phyloP scores from a whole-genome alignment of 92 coral and sea anemone species.

The Scolanthus callimorphus region DNA sequence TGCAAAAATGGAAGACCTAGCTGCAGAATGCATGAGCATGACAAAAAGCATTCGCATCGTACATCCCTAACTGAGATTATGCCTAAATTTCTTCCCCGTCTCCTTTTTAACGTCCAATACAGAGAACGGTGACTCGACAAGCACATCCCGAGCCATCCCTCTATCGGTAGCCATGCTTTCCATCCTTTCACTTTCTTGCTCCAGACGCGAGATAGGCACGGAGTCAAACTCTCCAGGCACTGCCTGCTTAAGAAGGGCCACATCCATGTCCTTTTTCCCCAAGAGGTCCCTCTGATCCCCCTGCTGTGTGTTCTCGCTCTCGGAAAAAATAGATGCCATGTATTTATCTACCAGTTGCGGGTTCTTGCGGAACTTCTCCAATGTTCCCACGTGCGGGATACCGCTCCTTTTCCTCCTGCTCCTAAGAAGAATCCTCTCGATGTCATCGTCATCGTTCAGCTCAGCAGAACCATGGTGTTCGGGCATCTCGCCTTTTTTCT shows the following conservation, averaged over 20 bases:
- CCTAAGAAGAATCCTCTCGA: constrained; percentile 17
- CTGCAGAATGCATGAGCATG: too few species aligned
- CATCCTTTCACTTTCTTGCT: constrained; percentile 79
- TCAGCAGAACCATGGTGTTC: constrained; percentile 3
- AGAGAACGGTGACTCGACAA: constrained; percentile 93
- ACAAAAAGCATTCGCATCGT: too few species aligned
- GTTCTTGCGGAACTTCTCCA: constrained; percentile 59
- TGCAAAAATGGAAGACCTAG: too few species aligned
- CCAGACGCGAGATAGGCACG: constrained; percentile 79
- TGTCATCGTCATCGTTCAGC: constrained; percentile 35
- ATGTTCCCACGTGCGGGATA: constrained; percentile 30
- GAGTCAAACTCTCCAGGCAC: constrained; percentile 71
- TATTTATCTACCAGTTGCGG: constrained; percentile 74
- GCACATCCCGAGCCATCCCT: constrained; percentile 77
- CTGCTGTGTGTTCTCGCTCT: constrained; percentile 46
- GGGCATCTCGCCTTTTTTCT: constrained; percentile 34
- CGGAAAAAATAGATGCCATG: constrained; percentile 67
- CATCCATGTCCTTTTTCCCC: constrained; percentile 56
- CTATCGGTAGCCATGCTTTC: constrained; percentile 78
- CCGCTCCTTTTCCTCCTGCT: constrained; percentile 27
- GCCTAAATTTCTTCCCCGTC: constrained; percentile 84
- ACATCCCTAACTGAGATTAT: constrained; percentile 46
- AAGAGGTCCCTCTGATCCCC: constrained; percentile 73
- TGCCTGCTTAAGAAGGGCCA: constrained; percentile 55
- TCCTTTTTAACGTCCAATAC: constrained; percentile 80